These are phyloP conservation scores for Nothobranchius furzeri DNA, from an alignment of 2,113 vertebrate genomes.

Conservation along the genomic window DNA sequence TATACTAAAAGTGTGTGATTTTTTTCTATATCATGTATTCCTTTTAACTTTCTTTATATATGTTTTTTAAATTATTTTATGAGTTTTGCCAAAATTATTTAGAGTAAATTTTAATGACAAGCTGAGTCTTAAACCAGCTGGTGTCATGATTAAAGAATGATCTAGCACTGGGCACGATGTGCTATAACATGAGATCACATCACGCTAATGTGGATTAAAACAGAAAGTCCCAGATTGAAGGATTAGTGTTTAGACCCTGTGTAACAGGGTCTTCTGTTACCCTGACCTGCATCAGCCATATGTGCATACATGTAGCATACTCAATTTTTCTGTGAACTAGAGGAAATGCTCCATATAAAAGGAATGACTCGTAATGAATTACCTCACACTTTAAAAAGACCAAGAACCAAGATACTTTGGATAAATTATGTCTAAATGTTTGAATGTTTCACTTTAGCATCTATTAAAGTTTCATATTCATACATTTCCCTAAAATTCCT, in stretches of 20 bases:
- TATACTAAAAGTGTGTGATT: too few relatives aligned
- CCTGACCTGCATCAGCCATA: conserved; percentile 30
- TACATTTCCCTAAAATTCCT: too few relatives aligned
- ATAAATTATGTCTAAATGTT: not conserved
- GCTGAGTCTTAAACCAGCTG: not conserved
- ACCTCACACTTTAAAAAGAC: not conserved
- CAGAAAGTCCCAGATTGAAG: conserved; percentile 65
- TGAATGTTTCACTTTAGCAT: too few relatives aligned
- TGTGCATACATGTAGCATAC: conserved; percentile 13
- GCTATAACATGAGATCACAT: conserved; percentile 17
- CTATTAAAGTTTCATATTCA: too few relatives aligned
- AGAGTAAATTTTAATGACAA: too few relatives aligned
- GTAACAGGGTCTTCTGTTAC: conserved; percentile 45
- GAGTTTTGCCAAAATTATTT: too few relatives aligned
- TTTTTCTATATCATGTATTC: too few relatives aligned
- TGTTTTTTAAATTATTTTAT: too few relatives aligned
- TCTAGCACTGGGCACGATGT: conserved; percentile 23
- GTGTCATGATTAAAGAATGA: conserved; percentile 13
- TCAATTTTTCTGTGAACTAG: conserved; percentile 24
- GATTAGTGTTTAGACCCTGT: conserved; percentile 60
- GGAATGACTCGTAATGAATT: conserved; percentile 16
- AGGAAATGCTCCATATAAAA: conserved; percentile 44
- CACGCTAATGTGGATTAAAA: conserved; percentile 60
- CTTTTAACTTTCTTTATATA: too few relatives aligned
- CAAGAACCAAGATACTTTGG: not conserved